Conservation (phyloP, 2,113 vertebrate species). For the Himantopus leucocephalus region DNA sequence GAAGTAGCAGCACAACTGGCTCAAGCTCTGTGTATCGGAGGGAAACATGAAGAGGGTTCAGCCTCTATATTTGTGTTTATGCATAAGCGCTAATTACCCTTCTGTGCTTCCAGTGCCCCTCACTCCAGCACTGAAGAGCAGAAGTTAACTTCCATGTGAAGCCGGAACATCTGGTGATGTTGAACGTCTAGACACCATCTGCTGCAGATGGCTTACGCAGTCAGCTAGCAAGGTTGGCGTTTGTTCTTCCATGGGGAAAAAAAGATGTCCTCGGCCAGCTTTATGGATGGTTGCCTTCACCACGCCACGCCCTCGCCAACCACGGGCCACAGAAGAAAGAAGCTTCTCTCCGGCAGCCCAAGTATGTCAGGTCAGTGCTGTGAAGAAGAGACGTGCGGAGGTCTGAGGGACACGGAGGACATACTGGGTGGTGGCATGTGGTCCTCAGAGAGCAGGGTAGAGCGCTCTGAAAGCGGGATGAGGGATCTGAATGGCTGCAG, state of each 20-base stretch:
- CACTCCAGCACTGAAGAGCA: neutral
- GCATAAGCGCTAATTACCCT: accelerated
- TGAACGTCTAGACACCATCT: neutral
- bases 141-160: accelerated
- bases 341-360: neutral
- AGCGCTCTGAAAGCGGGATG: neutral
- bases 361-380: accelerated
- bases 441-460: neutral
- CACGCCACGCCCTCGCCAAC: accelerated
- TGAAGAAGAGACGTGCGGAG: neutral
- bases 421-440: neutral
- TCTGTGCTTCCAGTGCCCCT: neutral
- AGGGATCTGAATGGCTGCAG: neutral
- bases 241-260: accelerated
- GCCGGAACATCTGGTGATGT: neutral
- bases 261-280: neutral
- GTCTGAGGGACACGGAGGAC: neutral
- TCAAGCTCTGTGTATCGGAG: accelerated
- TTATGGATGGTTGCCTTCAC: accelerated
- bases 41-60: accelerated
- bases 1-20: neutral
- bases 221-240: accelerated
- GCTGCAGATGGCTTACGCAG: neutral
- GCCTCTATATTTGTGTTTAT: neutral
- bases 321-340: accelerated